phyloP scores from a whole-genome alignment of 2,113 vertebrate genomes.

The Rhinoptilus africanus region DNA sequence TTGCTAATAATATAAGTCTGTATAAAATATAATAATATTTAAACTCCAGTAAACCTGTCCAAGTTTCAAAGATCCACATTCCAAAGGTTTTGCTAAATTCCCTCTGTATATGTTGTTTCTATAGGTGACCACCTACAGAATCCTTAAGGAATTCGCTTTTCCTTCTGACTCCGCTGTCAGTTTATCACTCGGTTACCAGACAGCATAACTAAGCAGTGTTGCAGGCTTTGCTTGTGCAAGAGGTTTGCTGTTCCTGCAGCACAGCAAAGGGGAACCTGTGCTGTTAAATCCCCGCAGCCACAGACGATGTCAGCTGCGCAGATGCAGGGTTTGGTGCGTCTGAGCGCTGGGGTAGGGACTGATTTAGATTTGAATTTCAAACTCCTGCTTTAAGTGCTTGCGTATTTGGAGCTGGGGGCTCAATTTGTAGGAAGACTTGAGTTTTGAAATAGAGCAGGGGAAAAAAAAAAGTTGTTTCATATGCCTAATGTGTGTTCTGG shows the following conservation, averaged over 20 bases:
- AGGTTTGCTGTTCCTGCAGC: not conserved
- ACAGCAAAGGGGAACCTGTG: not conserved
- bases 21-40: not conserved
- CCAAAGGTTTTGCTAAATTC: not conserved
- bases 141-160: not conserved
- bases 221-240: not conserved
- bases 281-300: not conserved
- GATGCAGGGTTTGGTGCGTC: not conserved
- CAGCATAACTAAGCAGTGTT: not conserved
- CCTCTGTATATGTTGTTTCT: not conserved
- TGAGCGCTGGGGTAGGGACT: not conserved
- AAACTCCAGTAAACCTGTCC: not conserved
- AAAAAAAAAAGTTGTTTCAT: not conserved
- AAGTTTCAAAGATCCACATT: not conserved
- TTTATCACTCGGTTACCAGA: not conserved
- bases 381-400: not conserved
- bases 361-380: not conserved
- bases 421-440: not conserved
- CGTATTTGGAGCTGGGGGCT: not conserved
- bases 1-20: not conserved
- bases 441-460: not conserved
- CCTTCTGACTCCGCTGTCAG: not conserved
- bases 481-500: not conserved
- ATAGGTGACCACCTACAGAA: not conserved
- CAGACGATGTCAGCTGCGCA: not conserved